Conservation (phyloP, 1,140 invertebrate genomes). For the Drosophila murphyi region DNA sequence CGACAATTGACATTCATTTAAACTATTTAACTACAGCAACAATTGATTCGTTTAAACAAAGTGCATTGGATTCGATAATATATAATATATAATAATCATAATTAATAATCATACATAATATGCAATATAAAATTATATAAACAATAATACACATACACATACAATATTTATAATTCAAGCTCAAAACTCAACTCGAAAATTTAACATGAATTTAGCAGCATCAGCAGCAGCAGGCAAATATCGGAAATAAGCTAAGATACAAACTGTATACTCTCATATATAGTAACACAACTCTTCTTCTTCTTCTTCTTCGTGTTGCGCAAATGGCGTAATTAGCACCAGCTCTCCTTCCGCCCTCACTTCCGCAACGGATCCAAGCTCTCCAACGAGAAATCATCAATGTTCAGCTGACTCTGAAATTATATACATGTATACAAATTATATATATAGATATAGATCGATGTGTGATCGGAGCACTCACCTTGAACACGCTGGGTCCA, state of each 20-base stretch:
- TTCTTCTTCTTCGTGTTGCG: conserved; percentile 27
- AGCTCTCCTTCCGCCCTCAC: conserved; percentile 39
- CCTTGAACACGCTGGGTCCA: conserved; percentile 77
- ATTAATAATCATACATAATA: conserved; percentile 79
- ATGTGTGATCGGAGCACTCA: conserved; percentile 7
- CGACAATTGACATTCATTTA: conserved; percentile 62
- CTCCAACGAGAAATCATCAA: conserved; percentile 94
- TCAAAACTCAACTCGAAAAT: conserved; percentile 26
- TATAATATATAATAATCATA: conserved; percentile 68
- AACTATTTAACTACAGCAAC: conserved; percentile 79
- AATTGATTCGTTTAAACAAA: conserved; percentile 79
- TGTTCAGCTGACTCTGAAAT: conserved; percentile 70
- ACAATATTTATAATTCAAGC: conserved; percentile 50
- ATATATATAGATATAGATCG: conserved; percentile 6
- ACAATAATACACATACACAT: conserved; percentile 76
- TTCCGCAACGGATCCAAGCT: conserved; percentile 91
- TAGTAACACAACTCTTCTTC: conserved; percentile 15
- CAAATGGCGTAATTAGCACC: conserved; percentile 74
- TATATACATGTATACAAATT: conserved; percentile 25
- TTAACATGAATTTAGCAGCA: conserved; percentile 14
- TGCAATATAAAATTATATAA: conserved; percentile 73
- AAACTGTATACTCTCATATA: conserved; percentile 23
- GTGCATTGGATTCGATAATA: conserved; percentile 58
- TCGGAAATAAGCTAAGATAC: conserved; percentile 29
- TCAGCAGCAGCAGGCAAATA: conserved; percentile 21